These are phyloP conservation scores for Pungitius pungitius DNA, from an alignment of 2,113 vertebrate genomes.

Conservation along the genomic window DNA sequence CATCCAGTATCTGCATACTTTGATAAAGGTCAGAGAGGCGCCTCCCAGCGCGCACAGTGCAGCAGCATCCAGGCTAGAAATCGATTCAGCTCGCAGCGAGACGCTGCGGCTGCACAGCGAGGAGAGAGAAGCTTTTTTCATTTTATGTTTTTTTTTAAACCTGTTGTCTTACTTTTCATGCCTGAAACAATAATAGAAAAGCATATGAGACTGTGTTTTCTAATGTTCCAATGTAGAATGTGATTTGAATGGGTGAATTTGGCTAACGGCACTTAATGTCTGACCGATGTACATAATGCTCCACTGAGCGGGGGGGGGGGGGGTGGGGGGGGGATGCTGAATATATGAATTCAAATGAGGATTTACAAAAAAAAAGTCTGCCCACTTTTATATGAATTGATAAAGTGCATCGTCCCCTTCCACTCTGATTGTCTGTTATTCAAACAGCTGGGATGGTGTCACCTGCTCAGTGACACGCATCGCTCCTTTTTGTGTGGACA, in stretches of 20 bases:
- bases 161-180: constrained; percentile 29
- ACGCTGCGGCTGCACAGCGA: constrained; percentile 21
- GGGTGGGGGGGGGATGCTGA: not conserved
- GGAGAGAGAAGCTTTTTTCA: constrained; percentile 17
- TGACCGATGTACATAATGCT: constrained; percentile 29
- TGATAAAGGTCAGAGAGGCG: constrained; percentile 68
- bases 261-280: constrained; percentile 27
- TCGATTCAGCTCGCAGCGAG: constrained; percentile 54
- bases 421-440: constrained; percentile 2
- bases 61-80: constrained; percentile 51
- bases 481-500: not conserved
- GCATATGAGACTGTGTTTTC: constrained; percentile 33
- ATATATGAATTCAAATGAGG: no score
- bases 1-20: constrained; percentile 55
- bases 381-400: not conserved
- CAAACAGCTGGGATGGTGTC: not conserved
- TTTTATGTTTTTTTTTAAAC: constrained; percentile 1
- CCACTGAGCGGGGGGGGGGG: constrained; percentile 22
- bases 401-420: constrained; percentile 2
- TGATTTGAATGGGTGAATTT: constrained; percentile 42
- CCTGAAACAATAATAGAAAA: constrained; percentile 34
- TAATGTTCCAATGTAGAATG: not conserved
- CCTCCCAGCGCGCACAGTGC: constrained; percentile 46
- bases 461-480: not conserved
- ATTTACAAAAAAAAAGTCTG: not conserved